Evolutionary conservation across 2,888 invertebrate genomes (phyloP), one percentile per base, ranked within the genome.

Genomic region (Amphipyra berbera): DNA sequence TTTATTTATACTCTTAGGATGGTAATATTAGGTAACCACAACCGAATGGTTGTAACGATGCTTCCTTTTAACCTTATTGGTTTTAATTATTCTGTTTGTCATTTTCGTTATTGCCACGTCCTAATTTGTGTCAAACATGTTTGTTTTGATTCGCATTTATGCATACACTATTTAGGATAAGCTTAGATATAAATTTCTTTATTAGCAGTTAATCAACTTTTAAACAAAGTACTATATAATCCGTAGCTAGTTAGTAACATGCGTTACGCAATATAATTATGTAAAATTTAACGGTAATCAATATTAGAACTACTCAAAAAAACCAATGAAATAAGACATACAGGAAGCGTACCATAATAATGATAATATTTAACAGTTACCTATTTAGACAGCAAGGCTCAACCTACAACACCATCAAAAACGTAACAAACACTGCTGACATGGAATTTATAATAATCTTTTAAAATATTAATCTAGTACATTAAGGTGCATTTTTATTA

Each of bases 401-500:
- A 61, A 56, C 65, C 38, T 61, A 45, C 52, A 60, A 60, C 60
- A 68, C 48, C 73, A 74, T 76, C 69, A 46, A 73, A 80, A 71
- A 76, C 60, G 60, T 55, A 76, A 79, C 64, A 72, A 70, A 78
- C 61, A 74, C 79, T 75, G 68, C 76, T 78, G 72, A 77, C 67
- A 78, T 78, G 74, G 73, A 79, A 82, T 78, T 77, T 85, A 88
- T 86, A 89, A 88, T 76, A 83, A 83, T 84, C 85, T 89, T 90
- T 88, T 86, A 87, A 73, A 82, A 85, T 87, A 91, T 88, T 89
- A 91, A 85, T 87, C 87, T 91, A 90, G 87, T 79, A 82, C 87
- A 79, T 79, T 93, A 93, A 93, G 93, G 88, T 90, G 91, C 92
- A 93, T 94, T 94, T 91, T 91, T 91, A 92, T 85, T 89, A 89